Conservation (phyloP, 2,113 vertebrate species). For the Perca schrenkii region DNA sequence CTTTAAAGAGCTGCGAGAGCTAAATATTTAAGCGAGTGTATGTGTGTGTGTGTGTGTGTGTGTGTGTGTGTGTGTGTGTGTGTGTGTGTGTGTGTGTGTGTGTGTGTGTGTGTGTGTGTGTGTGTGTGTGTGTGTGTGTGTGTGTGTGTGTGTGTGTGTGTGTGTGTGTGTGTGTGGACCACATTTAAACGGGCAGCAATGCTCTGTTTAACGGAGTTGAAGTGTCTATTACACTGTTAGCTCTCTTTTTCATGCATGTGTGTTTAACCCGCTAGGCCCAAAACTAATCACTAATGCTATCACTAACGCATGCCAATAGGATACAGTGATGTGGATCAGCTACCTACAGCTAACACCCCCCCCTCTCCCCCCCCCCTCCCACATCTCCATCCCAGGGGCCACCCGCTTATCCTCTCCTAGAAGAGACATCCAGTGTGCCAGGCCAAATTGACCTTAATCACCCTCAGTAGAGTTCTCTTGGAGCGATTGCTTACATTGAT, state of each 20-base stretch:
- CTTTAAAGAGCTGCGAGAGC: not conserved
- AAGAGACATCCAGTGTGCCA: constrained; percentile 31
- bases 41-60: no score
- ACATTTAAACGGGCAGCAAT: not conserved
- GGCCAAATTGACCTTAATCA: constrained; percentile 67
- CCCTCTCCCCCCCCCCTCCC: constrained; percentile 34
- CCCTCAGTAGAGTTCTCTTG: constrained; percentile 59
- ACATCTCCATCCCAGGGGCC: constrained; percentile 32
- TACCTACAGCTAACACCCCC: constrained; percentile 30
- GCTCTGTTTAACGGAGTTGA: not conserved
- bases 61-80: no score
- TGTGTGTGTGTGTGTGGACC: not conserved
- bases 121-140: not conserved
- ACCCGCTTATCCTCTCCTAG: constrained; percentile 8
- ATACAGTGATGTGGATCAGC: constrained; percentile 18
- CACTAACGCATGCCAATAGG: constrained; percentile 7
- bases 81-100: no score
- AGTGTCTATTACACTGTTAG: not conserved
- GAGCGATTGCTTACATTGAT: constrained; percentile 72
- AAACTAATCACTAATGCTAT: constrained; percentile 1
- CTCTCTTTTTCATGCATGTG: not conserved
- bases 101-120: no score
- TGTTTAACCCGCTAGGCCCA: not conserved
- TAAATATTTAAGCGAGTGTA: not conserved
- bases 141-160: no score